phyloP scores from a whole-genome alignment of 2,888 invertebrate species.

The Eledone cirrhosa region DNA sequence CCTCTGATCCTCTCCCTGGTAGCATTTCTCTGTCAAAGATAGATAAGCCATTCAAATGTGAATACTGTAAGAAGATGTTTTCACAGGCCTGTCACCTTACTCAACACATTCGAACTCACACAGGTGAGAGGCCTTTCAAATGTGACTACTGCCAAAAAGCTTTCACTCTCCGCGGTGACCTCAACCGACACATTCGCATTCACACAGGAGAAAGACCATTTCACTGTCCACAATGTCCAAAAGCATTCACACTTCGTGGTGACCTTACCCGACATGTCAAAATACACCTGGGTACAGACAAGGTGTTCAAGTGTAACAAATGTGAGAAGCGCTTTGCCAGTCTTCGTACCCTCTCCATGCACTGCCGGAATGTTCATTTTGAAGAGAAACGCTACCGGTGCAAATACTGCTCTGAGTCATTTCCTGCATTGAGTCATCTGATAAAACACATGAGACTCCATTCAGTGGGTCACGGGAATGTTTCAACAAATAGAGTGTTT shows the following conservation, averaged over 20 bases:
- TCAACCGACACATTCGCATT: conserved; percentile 15
- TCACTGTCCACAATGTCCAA: conserved; percentile 20
- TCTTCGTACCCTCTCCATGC: conserved; percentile 3
- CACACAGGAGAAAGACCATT: conserved; percentile 18
- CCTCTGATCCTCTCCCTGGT: neutral
- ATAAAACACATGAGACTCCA: conserved; percentile 5
- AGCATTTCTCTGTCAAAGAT: neutral
- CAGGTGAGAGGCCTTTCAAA: neutral
- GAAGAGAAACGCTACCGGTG: conserved; percentile 4
- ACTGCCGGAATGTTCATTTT: neutral
- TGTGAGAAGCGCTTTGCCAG: conserved; percentile 15
- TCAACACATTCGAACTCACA: conserved; percentile 16
- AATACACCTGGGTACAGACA: neutral
- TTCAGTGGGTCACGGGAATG: neutral
- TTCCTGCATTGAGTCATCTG: neutral
- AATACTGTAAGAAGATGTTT: conserved; percentile 23
- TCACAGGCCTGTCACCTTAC: conserved; percentile 18
- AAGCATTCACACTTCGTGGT: neutral
- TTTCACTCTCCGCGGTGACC: neutral
- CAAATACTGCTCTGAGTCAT: conserved; percentile 11
- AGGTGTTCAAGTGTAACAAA: conserved; percentile 9
- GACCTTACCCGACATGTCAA: neutral
- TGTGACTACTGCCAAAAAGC: conserved; percentile 17
- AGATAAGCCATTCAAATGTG: conserved; percentile 7
- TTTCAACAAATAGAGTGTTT: neutral